Conservation (phyloP, 2,113 vertebrate species). For the Ancistrus triradiatus region DNA sequence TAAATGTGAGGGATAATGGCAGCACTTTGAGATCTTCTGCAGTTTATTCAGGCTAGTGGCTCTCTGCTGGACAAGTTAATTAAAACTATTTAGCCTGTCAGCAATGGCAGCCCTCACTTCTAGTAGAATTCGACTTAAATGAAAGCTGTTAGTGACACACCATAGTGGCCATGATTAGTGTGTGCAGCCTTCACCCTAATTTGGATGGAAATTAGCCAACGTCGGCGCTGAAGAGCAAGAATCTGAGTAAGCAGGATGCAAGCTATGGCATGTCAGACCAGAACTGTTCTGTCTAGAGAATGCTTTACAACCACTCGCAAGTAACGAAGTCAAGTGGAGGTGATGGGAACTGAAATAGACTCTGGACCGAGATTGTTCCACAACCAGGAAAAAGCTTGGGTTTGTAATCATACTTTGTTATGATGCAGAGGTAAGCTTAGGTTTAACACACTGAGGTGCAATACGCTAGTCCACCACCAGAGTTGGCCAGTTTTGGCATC, state of each 20-base stretch:
- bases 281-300: no score
- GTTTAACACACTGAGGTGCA: no score
- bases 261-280: background rate
- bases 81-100: conserved; percentile 69
- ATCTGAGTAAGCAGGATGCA: background rate
- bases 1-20: conserved; percentile 11
- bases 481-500: no score
- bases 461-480: no score
- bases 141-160: background rate
- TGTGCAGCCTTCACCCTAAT: background rate
- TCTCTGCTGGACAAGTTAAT: conserved; percentile 61
- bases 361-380: no score
- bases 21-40: conserved; percentile 45
- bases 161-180: background rate
- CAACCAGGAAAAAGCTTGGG: no score
- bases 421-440: no score
- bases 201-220: background rate
- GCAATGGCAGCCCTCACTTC: conserved; percentile 48
- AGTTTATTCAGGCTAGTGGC: conserved; percentile 54
- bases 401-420: no score
- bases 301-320: no score
- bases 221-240: background rate
- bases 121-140: conserved; percentile 4
- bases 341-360: no score
- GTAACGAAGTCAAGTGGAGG: no score